phyloP scores from a whole-genome alignment of 2,888 invertebrate genomes.

The Laothoe populi region DNA sequence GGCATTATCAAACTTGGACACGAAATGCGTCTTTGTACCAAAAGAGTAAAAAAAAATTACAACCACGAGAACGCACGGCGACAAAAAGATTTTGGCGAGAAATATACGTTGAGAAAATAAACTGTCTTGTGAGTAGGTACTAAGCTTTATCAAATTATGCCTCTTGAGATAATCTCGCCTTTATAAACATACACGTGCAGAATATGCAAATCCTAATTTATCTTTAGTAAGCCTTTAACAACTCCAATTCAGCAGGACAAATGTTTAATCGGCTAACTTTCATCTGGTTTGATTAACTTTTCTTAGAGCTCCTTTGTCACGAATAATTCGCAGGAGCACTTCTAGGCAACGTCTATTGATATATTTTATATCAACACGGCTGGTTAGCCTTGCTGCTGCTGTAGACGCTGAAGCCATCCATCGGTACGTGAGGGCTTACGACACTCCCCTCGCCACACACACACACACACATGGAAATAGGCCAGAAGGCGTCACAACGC shows the following conservation, averaged over 20 bases:
- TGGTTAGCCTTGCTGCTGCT: too few relatives aligned
- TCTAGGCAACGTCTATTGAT: not conserved
- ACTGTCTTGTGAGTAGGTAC: slow-evolving; percentile 2
- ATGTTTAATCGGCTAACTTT: slow-evolving; percentile 57
- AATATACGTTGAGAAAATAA: slow-evolving; percentile 5
- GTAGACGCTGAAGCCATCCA: too few relatives aligned
- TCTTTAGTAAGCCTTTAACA: slow-evolving; percentile 53
- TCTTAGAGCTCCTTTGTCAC: slow-evolving; percentile 11
- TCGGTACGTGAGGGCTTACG: too few relatives aligned
- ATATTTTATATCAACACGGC: not conserved
- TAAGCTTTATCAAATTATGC: slow-evolving; percentile 12
- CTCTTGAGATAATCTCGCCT: slow-evolving; percentile 5
- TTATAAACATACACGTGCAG: slow-evolving; percentile 34
- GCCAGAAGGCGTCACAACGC: too few relatives aligned
- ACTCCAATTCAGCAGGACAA: slow-evolving; percentile 49
- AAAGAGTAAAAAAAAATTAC: slow-evolving; percentile 10
- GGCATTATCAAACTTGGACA: slow-evolving; percentile 14
- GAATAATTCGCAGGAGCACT: not conserved
- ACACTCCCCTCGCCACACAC: too few relatives aligned
- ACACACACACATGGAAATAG: too few relatives aligned
- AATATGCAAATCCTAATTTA: slow-evolving; percentile 60
- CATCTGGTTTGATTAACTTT: slow-evolving; percentile 51
- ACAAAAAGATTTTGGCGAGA: not conserved
- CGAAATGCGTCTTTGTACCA: slow-evolving; percentile 10
- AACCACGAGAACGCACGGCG: slow-evolving; percentile 1